These are phyloP conservation scores for Alsophila aescularia DNA, from an alignment of 2,888 invertebrate species.

Conservation along the genomic window DNA sequence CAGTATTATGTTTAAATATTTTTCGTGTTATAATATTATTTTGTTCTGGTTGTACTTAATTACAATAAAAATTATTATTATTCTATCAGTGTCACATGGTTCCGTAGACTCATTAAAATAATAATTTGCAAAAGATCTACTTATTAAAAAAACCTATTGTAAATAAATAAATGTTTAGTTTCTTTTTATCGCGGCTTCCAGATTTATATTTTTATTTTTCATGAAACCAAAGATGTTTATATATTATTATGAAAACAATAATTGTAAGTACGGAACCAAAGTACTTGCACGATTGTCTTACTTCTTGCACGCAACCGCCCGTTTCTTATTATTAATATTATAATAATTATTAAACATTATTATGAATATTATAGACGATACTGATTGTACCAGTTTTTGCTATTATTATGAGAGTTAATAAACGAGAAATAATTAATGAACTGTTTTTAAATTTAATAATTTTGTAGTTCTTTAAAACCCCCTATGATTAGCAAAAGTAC, in stretches of 20 bases:
- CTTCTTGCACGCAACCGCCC: conserved; percentile 25
- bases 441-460: conserved; percentile 2
- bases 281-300: conserved; percentile 4
- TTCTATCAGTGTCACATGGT: conserved; percentile 13
- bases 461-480: no score
- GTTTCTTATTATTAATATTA: conserved; percentile 24
- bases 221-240: conserved; percentile 18
- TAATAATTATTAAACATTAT: conserved; percentile 27
- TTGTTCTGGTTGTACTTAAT: conserved; percentile 33
- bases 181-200: not conserved
- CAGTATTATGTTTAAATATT: conserved; percentile 35
- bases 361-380: conserved; percentile 47
- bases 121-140: not conserved
- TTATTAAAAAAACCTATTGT: not conserved
- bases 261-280: conserved; percentile 13
- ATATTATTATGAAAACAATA: not conserved
- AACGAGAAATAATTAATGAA: conserved; percentile 28
- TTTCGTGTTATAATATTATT: conserved; percentile 23
- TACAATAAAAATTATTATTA: conserved; percentile 24
- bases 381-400: conserved; percentile 44
- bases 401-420: conserved; percentile 42
- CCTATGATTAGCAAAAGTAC: no score
- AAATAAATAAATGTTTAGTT: not conserved
- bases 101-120: conserved; percentile 13
- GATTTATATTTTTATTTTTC: not conserved